Evolutionary conservation across 2,797 vertebrate genomes (phyloP), one percentile per base, ranked within the genome.

Genomic region (Phaenicophaeus curvirostris): DNA sequence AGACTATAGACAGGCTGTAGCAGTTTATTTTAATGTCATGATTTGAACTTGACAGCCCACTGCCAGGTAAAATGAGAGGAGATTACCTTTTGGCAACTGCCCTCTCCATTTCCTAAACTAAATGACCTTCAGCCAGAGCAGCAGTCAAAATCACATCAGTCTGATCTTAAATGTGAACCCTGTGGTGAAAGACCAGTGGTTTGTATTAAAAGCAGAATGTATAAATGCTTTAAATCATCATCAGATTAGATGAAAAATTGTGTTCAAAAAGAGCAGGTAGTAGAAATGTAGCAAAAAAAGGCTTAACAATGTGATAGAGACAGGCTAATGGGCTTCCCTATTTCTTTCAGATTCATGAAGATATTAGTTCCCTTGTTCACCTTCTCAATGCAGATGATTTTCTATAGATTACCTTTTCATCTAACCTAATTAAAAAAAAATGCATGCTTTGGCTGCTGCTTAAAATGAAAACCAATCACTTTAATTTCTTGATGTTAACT

Each of bases 81-180:
- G 90, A 95, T 97, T 96, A 94, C 82, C 89, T 95, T 94, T 96
- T 89, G 83, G 94, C 95, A 95, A 82, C 83, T 83, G 61, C 76
- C 89, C 63, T 94, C 89, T 89, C 83, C 50, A 67, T 93, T 96
- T 96, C 83, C 84, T 81, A 87, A 93, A 94, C 87, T 82, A 81
- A 96, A 95, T 87, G 96, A 96, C 95, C 96, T 97, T 94, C 90
- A 91, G 72, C 89, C 74, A 84, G 41, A 84, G 63, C 91, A 86
- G 42, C 84, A 85, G 89, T 83, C 90, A 96, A 94, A 96, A 95
- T 92, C 87, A 62, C 78, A 75, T 94, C 93, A 80, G 91, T 82
- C 91, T 87, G 33, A 92, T 97, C 85, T 95, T 90, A 88, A 82
- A 77, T 50, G 73, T 87, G 93, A 93, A 92, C 78, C 87, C 75